Base-by-base conservation (phyloP, 2,113 vertebrate genomes). In the Riparia riparia region DNA sequence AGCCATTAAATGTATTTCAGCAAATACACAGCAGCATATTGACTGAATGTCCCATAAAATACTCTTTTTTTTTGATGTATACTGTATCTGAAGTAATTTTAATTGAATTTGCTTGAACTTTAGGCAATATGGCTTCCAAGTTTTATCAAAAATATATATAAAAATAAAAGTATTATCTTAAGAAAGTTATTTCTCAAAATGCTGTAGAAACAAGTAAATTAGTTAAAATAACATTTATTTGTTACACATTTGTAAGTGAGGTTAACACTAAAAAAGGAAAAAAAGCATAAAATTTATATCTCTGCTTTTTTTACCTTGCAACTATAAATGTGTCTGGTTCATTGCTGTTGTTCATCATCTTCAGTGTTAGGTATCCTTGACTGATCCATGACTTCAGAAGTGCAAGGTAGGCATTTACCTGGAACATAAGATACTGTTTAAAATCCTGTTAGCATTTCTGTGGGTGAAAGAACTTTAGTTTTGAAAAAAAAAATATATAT, bases 1-100 rank as follows among this genome's bases (percentile, higher is more conserved):
- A 17, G 64, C 56, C 68, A 93, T 78, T 95, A 95, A 96, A 94
- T 49, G 34, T 78, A 17, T 85, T 90, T 78, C 61, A 85, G 41
- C 51, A 90, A 92, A 86, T 49, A 17, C 44, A 71, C 39, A 58
- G 11, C 39, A 81, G 9, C 54, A 31, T 78, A 56, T 80, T 87
- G 41, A 51, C 49, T 80, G 25, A 80, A 50, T 73, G 29, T 81
- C 53, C 44, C 42, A 63, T 77, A 77, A 94, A 91, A 25, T 57
- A 34, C 5, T 28, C 7, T 37, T 72, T 88, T 72, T 88, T 70
- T 73, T 11, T 64, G 49, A n/a, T 34, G 24, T 51, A 32, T 58
- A 17, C 32, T 74, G 2, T 61, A 12, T 76, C 37, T 77, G 34
- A 74, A 82, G 12, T 57, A 61, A 34, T 12, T 29, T 58, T 80